Percentiles rank a stretch among this genome's conserved stretches.
Evolutionary conservation across 2,797 vertebrate species (phyloP).

Genomic region (Oreortyx pictus): DNA sequence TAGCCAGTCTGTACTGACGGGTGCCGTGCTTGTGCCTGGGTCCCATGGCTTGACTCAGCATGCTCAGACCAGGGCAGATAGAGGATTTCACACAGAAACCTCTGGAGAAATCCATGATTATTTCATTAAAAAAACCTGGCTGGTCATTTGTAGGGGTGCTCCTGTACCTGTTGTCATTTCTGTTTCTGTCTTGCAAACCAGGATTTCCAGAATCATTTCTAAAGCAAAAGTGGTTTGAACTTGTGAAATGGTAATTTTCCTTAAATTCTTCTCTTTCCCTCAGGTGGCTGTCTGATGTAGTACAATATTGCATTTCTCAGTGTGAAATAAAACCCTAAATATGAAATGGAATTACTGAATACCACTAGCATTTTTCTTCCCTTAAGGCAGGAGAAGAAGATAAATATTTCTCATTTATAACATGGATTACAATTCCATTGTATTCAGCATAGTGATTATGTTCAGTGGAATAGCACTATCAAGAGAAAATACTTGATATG

Average conservation of each 20-base stretch:
- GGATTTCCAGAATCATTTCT: background rate
- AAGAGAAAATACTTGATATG: background rate
- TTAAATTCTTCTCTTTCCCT: background rate
- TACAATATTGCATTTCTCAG: background rate
- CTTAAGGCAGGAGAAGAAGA: conserved; percentile 3
- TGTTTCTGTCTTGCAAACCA: background rate
- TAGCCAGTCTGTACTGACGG: background rate
- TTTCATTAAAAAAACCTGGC: background rate
- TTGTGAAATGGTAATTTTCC: background rate
- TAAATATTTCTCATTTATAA: background rate
- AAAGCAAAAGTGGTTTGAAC: background rate
- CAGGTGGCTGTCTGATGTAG: background rate
- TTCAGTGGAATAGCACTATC: background rate
- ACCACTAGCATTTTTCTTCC: background rate
- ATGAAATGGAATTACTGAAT: background rate
- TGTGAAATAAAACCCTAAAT: background rate
- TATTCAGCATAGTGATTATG: background rate
- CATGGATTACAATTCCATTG: background rate
- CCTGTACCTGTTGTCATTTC: background rate
- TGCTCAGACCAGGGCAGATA: background rate
- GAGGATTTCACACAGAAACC: background rate
- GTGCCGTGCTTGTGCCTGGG: background rate
- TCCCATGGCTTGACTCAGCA: background rate
- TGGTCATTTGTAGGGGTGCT: background rate
- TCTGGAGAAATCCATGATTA: background rate